phyloP scores from a whole-genome alignment of 2,797 vertebrate species.

The Typhlichthys subterraneus region DNA sequence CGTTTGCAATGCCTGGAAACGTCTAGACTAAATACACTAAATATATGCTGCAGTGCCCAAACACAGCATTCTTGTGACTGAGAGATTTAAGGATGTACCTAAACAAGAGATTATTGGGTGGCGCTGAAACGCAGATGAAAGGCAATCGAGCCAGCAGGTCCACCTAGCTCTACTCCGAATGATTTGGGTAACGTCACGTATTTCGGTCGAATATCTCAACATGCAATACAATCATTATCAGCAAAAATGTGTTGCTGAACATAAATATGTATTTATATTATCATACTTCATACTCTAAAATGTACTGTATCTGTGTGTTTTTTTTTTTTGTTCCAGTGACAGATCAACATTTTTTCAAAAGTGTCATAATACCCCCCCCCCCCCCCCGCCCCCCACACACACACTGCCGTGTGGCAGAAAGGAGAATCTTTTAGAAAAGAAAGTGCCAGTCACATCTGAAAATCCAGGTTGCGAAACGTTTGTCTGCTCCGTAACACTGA shows the following conservation, averaged over 20 bases:
- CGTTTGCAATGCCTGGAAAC: slow-evolving; percentile 20
- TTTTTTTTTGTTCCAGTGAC: slow-evolving; percentile 35
- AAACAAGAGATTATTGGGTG: no score
- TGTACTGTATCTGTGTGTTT: slow-evolving; percentile 28
- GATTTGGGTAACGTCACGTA: slow-evolving; percentile 1
- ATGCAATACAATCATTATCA: slow-evolving; percentile 36
- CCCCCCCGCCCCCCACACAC: slow-evolving; percentile 14
- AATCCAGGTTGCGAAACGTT: slow-evolving; percentile 46
- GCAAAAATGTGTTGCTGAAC: slow-evolving; percentile 25
- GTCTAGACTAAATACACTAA: slow-evolving; percentile 2
- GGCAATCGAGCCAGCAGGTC: not conserved
- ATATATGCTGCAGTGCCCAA: not conserved
- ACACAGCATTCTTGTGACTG: not conserved
- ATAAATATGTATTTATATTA: not conserved
- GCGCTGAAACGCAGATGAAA: no score
- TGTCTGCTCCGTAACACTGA: slow-evolving; percentile 45
- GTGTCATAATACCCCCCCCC: slow-evolving; percentile 9
- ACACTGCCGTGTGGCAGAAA: slow-evolving; percentile 27
- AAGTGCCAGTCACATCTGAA: slow-evolving; percentile 55
- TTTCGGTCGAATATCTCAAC: not conserved
- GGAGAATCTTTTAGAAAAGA: slow-evolving; percentile 28
- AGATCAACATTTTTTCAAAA: slow-evolving; percentile 62
- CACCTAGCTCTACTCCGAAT: not conserved
- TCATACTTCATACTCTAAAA: slow-evolving; percentile 1
- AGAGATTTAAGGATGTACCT: no score